Evolutionary conservation across 1,140 invertebrate species (phyloP).

Genomic region (Amyelois transitella): DNA sequence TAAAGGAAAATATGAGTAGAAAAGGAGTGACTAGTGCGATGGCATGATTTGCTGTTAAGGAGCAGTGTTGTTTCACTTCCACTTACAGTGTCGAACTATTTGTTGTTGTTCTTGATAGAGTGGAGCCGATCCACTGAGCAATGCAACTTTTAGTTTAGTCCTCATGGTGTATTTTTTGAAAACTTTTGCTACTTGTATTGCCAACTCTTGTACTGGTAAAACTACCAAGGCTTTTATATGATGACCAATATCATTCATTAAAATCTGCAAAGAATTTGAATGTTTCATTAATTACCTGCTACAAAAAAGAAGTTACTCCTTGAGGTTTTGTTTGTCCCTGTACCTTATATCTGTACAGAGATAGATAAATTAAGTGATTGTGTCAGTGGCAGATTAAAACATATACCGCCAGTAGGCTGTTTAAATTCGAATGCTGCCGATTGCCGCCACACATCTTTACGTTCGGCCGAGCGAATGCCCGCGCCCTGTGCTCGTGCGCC

Average conservation of each 20-base stretch:
- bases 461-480: too few relatives aligned
- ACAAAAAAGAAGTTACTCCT: not conserved
- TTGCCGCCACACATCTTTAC: too few relatives aligned
- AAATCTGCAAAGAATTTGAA: slow-evolving; percentile 36
- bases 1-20: too few relatives aligned
- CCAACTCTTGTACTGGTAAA: slow-evolving; percentile 93
- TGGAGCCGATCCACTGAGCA: slow-evolving; percentile 83
- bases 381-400: too few relatives aligned
- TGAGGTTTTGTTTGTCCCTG: too few relatives aligned
- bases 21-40: too few relatives aligned
- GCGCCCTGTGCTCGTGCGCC: too few relatives aligned
- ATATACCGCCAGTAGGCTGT: too few relatives aligned
- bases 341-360: too few relatives aligned
- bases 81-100: slow-evolving; percentile 81
- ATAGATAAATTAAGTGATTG: too few relatives aligned
- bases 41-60: too few relatives aligned
- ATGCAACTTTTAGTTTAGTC: slow-evolving; percentile 82
- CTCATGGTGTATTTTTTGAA: slow-evolving; percentile 83
- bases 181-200: slow-evolving; percentile 90
- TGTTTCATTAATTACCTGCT: not conserved
- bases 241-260: slow-evolving; percentile 65
- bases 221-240: slow-evolving; percentile 90
- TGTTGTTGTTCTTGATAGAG: slow-evolving; percentile 85
- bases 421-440: too few relatives aligned
- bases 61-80: slow-evolving; percentile 16